Percentiles rank a stretch among this genome's conserved stretches.
These are phyloP conservation scores for Periphyllus acericola DNA, from an alignment of 2,888 invertebrate genomes.

Conservation along the genomic window DNA sequence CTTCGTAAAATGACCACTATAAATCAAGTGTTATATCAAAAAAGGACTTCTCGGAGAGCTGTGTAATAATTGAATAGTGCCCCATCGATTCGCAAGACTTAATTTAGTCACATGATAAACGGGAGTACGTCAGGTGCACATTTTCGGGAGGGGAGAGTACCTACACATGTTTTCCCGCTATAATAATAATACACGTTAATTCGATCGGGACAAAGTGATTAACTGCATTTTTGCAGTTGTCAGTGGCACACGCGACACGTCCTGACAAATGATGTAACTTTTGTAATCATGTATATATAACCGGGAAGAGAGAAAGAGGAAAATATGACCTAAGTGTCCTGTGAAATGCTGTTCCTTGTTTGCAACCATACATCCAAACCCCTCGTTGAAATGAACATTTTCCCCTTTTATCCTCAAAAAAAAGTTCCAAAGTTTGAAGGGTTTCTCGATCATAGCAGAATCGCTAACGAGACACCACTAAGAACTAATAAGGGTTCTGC, in stretches of 20 bases:
- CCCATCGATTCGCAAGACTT: constrained; percentile 27
- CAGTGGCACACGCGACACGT: constrained; percentile 59
- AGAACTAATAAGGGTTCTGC: background rate
- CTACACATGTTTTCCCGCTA: constrained; percentile 45
- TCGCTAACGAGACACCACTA: constrained; percentile 31
- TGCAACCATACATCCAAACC: background rate
- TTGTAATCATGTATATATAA: constrained; percentile 49
- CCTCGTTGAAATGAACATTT: constrained; percentile 23
- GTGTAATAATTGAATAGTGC: constrained; percentile 4
- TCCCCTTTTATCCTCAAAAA: constrained; percentile 19
- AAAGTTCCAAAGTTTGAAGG: constrained; percentile 42
- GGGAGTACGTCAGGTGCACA: constrained; percentile 52
- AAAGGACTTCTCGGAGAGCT: background rate
- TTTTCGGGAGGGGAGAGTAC: constrained; percentile 38
- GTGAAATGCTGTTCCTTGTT: constrained; percentile 44
- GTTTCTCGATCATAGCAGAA: constrained; percentile 35
- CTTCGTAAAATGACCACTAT: constrained; percentile 7
- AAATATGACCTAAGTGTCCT: constrained; percentile 57
- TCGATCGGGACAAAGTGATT: constrained; percentile 52
- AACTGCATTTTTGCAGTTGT: constrained; percentile 57
- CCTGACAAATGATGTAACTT: constrained; percentile 62
- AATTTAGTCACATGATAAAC: constrained; percentile 55
- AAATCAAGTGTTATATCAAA: constrained; percentile 37
- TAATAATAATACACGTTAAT: constrained; percentile 60
- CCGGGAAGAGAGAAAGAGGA: constrained; percentile 40